Evolutionary conservation across 1,140 invertebrate species (phyloP).

Genomic region (Oryzaephilus surinamensis): DNA sequence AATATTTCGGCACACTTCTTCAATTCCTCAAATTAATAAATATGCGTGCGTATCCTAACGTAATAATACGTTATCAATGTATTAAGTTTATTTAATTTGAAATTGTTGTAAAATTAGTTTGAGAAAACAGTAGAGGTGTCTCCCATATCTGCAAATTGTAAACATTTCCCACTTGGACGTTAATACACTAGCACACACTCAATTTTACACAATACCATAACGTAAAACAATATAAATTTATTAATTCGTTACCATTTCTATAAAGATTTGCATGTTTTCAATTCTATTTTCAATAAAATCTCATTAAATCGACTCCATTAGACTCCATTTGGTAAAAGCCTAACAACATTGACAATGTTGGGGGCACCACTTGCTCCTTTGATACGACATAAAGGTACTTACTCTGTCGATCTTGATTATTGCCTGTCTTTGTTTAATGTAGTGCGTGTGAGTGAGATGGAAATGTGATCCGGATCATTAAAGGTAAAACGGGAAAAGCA

Average conservation of each 20-base stretch:
- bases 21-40: too few species aligned
- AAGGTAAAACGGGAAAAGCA: too few species aligned
- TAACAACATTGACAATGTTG: conserved; percentile 61
- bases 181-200: conserved; percentile 30
- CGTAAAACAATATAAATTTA: conserved; percentile 34
- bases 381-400: too few species aligned
- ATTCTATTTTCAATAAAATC: conserved; percentile 31
- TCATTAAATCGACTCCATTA: conserved; percentile 38
- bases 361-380: conserved; percentile 42
- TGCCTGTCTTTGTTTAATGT: too few species aligned
- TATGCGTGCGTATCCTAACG: too few species aligned
- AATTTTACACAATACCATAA: conserved; percentile 29
- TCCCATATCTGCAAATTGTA: conserved; percentile 38
- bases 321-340: conserved; percentile 42
- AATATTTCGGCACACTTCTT: too few species aligned
- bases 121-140: conserved; percentile 38
- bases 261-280: conserved; percentile 31
- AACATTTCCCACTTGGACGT: conserved; percentile 31
- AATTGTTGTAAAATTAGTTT: too few species aligned
- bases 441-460: too few species aligned
- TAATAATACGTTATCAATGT: too few species aligned
- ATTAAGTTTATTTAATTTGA: too few species aligned
- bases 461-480: too few species aligned
- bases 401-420: too few species aligned
- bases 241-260: conserved; percentile 33